phyloP scores from a whole-genome alignment of 2,113 vertebrate genomes.

The Meriones unguiculatus region DNA sequence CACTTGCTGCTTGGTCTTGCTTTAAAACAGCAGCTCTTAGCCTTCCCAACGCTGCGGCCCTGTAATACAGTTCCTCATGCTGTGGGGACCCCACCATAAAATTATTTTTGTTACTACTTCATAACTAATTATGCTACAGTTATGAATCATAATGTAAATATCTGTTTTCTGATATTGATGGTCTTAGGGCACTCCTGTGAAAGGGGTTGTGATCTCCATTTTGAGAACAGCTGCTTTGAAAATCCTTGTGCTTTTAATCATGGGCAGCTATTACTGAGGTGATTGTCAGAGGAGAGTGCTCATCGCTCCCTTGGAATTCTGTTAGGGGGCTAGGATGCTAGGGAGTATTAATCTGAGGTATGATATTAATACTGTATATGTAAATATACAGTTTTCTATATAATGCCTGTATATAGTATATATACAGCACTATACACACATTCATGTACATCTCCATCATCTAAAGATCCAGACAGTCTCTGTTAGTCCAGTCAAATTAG shows the following conservation, averaged over 20 bases:
- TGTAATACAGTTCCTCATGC: background rate
- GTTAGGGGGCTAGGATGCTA: slow-evolving; percentile 39
- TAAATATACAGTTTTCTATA: background rate
- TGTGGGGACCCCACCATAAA: background rate
- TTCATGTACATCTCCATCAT: background rate
- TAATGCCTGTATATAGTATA: background rate
- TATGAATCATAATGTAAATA: background rate
- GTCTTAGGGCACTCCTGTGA: background rate
- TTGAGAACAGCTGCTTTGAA: background rate
- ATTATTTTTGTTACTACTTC: background rate
- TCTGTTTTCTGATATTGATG: background rate
- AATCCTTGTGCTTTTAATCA: slow-evolving; percentile 58
- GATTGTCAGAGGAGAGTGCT: slow-evolving; percentile 43
- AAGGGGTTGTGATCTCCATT: background rate
- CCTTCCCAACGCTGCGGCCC: background rate
- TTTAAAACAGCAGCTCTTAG: slow-evolving; percentile 27
- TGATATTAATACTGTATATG: background rate
- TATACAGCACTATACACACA: background rate
- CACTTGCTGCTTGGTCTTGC: slow-evolving; percentile 51
- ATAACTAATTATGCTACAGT: background rate
- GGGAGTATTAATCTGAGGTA: slow-evolving; percentile 35
- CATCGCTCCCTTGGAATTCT: slow-evolving; percentile 44
- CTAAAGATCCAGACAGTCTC: slow-evolving; percentile 50
- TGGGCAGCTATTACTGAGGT: slow-evolving; percentile 53
- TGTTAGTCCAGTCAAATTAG: slow-evolving; percentile 48